Percentiles rank a stretch among this genome's conserved stretches.
Evolutionary conservation across 2,888 invertebrate species (phyloP).

Genomic region (Andrena chrysosceles): DNA sequence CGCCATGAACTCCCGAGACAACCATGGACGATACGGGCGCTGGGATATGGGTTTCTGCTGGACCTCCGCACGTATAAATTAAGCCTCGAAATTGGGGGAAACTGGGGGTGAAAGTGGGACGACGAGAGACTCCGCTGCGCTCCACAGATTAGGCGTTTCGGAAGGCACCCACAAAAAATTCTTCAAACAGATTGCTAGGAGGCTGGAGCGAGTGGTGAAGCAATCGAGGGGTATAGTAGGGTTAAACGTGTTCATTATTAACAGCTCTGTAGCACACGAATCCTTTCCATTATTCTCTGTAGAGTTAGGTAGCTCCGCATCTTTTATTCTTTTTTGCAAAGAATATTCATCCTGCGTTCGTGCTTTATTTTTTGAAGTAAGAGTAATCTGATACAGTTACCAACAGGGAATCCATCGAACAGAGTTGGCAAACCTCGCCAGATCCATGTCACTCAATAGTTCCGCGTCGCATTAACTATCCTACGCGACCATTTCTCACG

Average conservation of each 20-base stretch:
- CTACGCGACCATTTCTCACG: background rate
- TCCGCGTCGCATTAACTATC: background rate
- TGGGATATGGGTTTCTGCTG: slow-evolving; percentile 41
- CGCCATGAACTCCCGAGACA: slow-evolving; percentile 76
- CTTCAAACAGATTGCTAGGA: slow-evolving; percentile 2
- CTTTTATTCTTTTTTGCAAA: background rate
- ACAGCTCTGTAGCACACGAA: background rate
- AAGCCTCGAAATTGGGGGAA: slow-evolving; percentile 37
- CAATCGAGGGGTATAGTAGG: background rate
- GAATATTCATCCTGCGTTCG: background rate
- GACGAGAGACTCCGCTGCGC: background rate
- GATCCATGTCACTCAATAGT: background rate
- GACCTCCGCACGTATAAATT: slow-evolving; percentile 28
- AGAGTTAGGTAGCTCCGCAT: background rate
- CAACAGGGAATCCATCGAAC: background rate
- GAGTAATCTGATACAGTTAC: too few species aligned
- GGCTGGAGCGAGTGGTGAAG: background rate
- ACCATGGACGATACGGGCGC: slow-evolving; percentile 64
- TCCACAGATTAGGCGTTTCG: background rate
- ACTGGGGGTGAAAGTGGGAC: slow-evolving; percentile 20
- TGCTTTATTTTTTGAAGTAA: too few species aligned
- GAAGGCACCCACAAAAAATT: background rate
- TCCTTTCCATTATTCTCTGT: background rate
- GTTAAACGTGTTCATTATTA: slow-evolving; percentile 1
- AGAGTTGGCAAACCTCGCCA: background rate